phyloP scores from a whole-genome alignment of 2,888 invertebrate species.

The Trachelus tabidus region DNA sequence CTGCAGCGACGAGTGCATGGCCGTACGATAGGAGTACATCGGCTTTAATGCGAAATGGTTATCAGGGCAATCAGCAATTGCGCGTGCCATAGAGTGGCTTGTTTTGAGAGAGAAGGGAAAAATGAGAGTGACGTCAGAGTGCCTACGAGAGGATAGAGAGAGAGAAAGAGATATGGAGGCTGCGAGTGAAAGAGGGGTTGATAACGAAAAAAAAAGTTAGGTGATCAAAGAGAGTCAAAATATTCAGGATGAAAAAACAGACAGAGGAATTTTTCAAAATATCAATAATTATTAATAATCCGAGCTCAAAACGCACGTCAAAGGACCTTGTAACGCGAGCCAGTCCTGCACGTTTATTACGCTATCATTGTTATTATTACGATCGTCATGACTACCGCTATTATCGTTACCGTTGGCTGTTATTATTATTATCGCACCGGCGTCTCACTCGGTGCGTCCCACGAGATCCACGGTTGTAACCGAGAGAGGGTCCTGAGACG shows the following conservation, averaged over 20 bases:
- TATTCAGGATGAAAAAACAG: background rate
- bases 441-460: too few species aligned
- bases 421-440: too few species aligned
- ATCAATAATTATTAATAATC: conserved; percentile 15
- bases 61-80: conserved; percentile 42
- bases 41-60: conserved; percentile 33
- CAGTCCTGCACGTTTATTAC: too few species aligned
- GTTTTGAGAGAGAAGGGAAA: too few species aligned
- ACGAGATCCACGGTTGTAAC: too few species aligned
- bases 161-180: conserved; percentile 16
- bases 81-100: conserved; percentile 38
- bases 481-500: too few species aligned
- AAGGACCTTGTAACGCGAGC: too few species aligned
- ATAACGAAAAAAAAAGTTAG: background rate
- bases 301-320: too few species aligned
- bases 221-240: background rate
- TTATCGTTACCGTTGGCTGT: conserved; percentile 20
- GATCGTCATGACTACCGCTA: conserved; percentile 31
- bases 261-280: conserved; percentile 28
- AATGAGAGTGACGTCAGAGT: too few species aligned
- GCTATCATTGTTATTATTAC: conserved; percentile 19
- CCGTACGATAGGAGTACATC: background rate
- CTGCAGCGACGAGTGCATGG: too few species aligned
- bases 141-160: conserved; percentile 33
- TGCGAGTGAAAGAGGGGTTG: conserved; percentile 15